Conservation (phyloP, 1,140 invertebrate species). For the Magallana angulata region DNA sequence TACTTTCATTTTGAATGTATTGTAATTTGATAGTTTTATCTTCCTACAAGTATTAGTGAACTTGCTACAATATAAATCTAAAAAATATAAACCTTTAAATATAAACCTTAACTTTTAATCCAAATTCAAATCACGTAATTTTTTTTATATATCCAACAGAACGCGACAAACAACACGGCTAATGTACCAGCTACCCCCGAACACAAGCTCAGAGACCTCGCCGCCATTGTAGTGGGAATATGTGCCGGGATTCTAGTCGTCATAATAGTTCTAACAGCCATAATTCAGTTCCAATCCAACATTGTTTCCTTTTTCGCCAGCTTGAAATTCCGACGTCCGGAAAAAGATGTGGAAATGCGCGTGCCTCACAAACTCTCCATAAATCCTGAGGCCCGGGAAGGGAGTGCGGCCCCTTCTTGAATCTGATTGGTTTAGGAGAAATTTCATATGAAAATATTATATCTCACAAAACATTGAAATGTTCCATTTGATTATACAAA, state of each 20-base stretch:
- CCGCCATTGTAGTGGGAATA: conserved; percentile 30
- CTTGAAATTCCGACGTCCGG: neutral
- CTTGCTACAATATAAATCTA: too few species aligned
- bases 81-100: too few species aligned
- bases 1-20: too few species aligned
- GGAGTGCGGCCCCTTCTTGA: neutral
- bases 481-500: too few species aligned
- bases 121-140: neutral
- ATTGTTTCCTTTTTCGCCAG: neutral
- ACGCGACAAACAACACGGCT: neutral
- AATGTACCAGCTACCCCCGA: neutral
- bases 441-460: too few species aligned
- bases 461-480: too few species aligned
- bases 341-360: neutral
- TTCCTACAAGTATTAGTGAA: too few species aligned
- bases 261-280: conserved; percentile 19
- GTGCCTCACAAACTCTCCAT: neutral
- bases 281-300: conserved; percentile 20
- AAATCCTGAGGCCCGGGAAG: neutral
- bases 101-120: too few species aligned
- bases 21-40: too few species aligned
- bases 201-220: neutral
- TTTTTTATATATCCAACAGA: neutral
- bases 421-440: too few species aligned
- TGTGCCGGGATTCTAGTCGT: conserved; percentile 12